Evolutionary conservation across 1,140 invertebrate genomes (phyloP), one percentile per base, ranked within the genome.

Genomic region (Apis mellifera): DNA sequence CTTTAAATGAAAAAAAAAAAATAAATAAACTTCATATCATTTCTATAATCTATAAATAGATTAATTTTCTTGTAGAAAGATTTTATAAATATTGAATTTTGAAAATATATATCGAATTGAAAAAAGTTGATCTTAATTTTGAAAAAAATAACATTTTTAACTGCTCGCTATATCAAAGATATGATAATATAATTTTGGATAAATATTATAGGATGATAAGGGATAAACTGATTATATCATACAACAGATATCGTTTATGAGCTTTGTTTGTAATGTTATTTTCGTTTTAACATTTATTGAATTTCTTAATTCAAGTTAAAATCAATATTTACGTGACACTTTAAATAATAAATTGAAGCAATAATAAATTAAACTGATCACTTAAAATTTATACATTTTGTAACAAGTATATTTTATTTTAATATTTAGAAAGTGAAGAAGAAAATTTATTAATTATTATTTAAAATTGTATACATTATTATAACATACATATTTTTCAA

Each of bases 151-250:
- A 23, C 59, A 21, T 19, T 2, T 52, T 26, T 26, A 12, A 32
- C 1, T 32, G 9, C 9, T 64, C 17, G 13, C 23, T 21, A 5
- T n/a, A 17, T 19, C 9, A 15, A 32, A 75, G 15, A 52, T 62
- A 48, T 17, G 11, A 75, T 15, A 75, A 26, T 60, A 32, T 17
- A 62, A 60, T 50, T n/a, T 23, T 64, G 19, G 19, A 52, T 3
- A 42, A 42, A 42, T 42, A 42, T 42, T 42, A 42, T 42, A 21
- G 2, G 11, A 11, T 21, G 59, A 64, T 75, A 75, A 64, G 19
- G n/a, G 54, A 64, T 19, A 32, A 32, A 64, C 17, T 50, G 48
- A 65, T 75, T 75, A 52, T 9, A 75, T 62, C 48, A 75, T 42
- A 62, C 11, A 42, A 3, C 9, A 42, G 17, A 62, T 75, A 23